Base-by-base conservation (phyloP, 92 coral and sea anemone genomes). In the Porites cylindrica region DNA sequence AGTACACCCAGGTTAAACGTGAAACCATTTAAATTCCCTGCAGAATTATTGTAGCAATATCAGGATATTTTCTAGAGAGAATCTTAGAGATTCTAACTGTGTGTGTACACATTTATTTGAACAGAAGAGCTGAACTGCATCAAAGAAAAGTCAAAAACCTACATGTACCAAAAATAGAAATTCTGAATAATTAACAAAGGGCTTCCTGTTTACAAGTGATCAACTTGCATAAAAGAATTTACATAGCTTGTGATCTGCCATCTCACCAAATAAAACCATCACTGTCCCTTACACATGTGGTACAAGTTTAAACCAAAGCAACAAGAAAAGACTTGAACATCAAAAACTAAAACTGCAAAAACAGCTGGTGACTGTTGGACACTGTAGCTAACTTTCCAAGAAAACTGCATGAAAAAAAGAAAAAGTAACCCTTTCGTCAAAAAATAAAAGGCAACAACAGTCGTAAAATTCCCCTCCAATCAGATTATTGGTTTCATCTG, bases 171-270 rank as follows among this genome's bases (percentile, higher is more conserved):
- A 43, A 8, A 14, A 43, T 10, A 2, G 29, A 18, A 72, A 8
- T 3, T 20, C 10, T n/a, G n/a, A 53, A 74, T 38, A 75, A 82
- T n/a, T 16, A 43, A 82, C 78, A 43, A 26, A 71, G 29, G 58
- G 65, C 86, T 82, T 82, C 86, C 78, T 82, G 86, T 82, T 82
- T 71, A 82, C 78, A 32, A 18, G 23, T 7, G 19, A 70, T 20
- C 85, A 68, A 21, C 78, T 70, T 56, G 69, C 78, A 56, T 21
- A 19, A 82, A 82, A 71, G 86, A 58, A 82, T 82, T 82, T 82
- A 8, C 66, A 6, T 24, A 43, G 17, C 66, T 23, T 8, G 4
- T 66, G 52, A 68, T 59, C 10, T 23, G 59, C 59, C 59, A 3
- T 58, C 43, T 19, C 77, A 32, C 51, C 8, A 52, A 10, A 23